A percentile compares a stretch with the other conserved stretches of the same genome.
Evolutionary conservation across 2,113 vertebrate genomes (phyloP).

Genomic region (Alligator sinensis): DNA sequence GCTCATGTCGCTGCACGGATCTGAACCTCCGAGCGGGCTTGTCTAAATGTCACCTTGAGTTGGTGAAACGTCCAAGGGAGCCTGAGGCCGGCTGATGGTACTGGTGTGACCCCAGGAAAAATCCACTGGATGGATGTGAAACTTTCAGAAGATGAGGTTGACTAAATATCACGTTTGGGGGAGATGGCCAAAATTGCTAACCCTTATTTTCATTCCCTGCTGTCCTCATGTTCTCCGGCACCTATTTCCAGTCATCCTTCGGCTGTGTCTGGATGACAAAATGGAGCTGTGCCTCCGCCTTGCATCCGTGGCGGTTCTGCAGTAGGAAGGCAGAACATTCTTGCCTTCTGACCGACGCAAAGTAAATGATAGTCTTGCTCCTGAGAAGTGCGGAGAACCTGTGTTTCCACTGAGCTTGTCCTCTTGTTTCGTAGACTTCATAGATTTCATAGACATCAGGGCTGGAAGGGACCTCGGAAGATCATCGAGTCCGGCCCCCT

Average conservation of each 20-base stretch:
- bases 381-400: neutral
- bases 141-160: rapidly evolving
- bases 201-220: neutral
- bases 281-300: neutral
- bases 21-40: rapidly evolving
- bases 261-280: neutral
- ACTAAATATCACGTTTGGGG: neutral
- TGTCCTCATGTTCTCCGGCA: neutral
- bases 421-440: neutral
- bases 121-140: neutral
- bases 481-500: neutral
- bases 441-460: too few relatives aligned
- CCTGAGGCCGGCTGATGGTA: neutral
- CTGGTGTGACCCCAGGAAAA: neutral
- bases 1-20: neutral
- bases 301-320: neutral
- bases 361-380: neutral
- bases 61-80: neutral
- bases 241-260: neutral
- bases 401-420: rapidly evolving
- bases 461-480: too few relatives aligned
- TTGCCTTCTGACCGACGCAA: neutral
- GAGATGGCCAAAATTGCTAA: neutral
- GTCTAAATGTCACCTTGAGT: neutral
- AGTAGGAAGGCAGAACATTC: neutral